Evolutionary conservation across 2,888 invertebrate species (phyloP), one percentile per base, ranked within the genome.

Genomic region (Ischnura elegans): DNA sequence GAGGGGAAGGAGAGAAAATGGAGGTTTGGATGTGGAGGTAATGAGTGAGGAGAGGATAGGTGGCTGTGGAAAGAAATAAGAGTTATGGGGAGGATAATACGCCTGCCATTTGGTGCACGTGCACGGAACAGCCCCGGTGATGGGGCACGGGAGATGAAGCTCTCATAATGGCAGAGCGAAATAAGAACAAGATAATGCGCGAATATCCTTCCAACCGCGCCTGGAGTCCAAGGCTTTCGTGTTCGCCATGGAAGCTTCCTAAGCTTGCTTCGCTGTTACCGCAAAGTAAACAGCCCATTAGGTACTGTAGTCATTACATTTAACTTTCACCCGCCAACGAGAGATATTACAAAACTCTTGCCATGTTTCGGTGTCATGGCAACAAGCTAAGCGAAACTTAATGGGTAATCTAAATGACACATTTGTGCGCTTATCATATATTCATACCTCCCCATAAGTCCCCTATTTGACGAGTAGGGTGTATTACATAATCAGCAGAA

Each of bases 61-160:
- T 10, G 5, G 86, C 85, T 21, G 85, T 51, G 21, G 85, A 43
- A 43, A 45, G 45, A 85, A 6, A 45, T 25, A 16, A 25, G 3
- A 42, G 87, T 43, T 43, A 90, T 90, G 90, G 55, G 55, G 43
- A 87, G 87, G 87, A 55, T 90, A 66, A 90, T 90, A 36, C 61
- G 25, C 61, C 42, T 43, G 43, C 61, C 61, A 90, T 87, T 87
- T 42, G 55, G 19, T 87, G 55, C 87, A 87, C 55, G 87, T 90
- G 90, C 47, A 43, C 43, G 61, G n/a, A n/a, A 42, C 21, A 66
- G 43, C 25, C 43, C 25, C 61, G 55, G 25, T n/a, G 43, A 66
- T 45, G 90, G 90, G 55, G 55, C n/a, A 3, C 87, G 51, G 51
- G 51, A 8, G 13, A 10, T 13, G 13, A 51, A 19, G 51, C 13